These are phyloP conservation scores for Pituophis catenifer DNA, from an alignment of 2,113 vertebrate genomes.

Conservation along the genomic window DNA sequence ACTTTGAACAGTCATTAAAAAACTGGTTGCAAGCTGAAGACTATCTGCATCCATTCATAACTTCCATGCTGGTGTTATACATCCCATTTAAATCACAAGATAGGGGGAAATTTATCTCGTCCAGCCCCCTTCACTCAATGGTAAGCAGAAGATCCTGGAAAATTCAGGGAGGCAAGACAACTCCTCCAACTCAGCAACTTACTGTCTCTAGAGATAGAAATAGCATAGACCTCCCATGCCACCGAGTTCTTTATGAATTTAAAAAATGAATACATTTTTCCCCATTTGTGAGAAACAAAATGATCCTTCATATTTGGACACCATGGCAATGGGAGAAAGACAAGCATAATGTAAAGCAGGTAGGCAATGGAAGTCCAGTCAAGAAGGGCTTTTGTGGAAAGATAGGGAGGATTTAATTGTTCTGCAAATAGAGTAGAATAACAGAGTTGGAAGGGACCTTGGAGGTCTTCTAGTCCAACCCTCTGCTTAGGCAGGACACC, in stretches of 20 bases:
- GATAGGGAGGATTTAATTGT: neutral
- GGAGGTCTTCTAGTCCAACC: no score
- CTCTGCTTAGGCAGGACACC: no score
- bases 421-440: neutral
- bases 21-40: neutral
- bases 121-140: neutral
- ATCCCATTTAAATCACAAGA: neutral
- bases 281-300: neutral
- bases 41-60: neutral
- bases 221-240: neutral
- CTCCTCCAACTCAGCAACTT: neutral
- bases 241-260: neutral
- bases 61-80: neutral
- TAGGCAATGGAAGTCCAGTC: neutral
- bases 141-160: neutral
- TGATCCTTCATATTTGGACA: neutral
- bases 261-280: neutral
- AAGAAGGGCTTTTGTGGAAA: neutral
- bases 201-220: neutral
- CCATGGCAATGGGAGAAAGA: neutral
- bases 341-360: neutral
- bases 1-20: neutral
- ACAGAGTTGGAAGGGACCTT: no score
- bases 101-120: neutral
- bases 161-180: neutral